Base-by-base conservation (phyloP, 2,797 vertebrate genomes). In the Steatocranus sp. region DNA sequence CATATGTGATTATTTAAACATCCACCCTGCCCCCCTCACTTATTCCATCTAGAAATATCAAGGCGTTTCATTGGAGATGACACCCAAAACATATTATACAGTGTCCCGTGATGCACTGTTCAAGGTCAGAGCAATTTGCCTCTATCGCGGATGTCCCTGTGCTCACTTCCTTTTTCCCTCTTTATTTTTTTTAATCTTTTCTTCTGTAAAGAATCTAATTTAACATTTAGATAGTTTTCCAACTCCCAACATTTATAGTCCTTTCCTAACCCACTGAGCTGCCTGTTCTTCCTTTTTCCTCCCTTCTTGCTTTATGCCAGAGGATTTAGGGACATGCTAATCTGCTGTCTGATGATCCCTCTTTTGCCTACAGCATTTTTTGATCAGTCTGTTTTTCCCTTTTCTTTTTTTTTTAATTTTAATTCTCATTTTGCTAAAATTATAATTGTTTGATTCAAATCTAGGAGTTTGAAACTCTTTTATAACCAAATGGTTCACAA, bases 11-110 rank as follows among this genome's bases (percentile, higher is more conserved):
- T 91, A 92, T 93, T 93, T 87, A 94, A 96, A 94, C 92, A 93
- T 91, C 94, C 95, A 92, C 85, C 94, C 93, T 93, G 86, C 94
- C 94, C 89, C 84, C 92, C 86, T 91, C 93, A 95, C 95, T 95
- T 97, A 96, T 96, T 96, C 92, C 95, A 96, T 97, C 95, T 96
- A 97, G 96, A 96, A 96, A 93, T 96, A 96, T 96, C 96, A 97
- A 96, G 95, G 95, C 94, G 95, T 96, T 88, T 96, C 96, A 95
- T 97, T 96, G 96, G 96, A 96, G 96, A 97, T 96, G 95, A 95
- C 96, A 94, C 95, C 96, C 94, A 96, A 96, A 96, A 95, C 96
- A 94, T 96, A 96, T 97, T 96, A 96, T 96, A 96, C 95, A 95
- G 95, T 96, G 95, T 96, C 96, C 94, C 96, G 96, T 82, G 96